These are phyloP conservation scores for Enteromius thamalakanensis DNA, from an alignment of 2,797 vertebrate genomes.

Conservation along the genomic window DNA sequence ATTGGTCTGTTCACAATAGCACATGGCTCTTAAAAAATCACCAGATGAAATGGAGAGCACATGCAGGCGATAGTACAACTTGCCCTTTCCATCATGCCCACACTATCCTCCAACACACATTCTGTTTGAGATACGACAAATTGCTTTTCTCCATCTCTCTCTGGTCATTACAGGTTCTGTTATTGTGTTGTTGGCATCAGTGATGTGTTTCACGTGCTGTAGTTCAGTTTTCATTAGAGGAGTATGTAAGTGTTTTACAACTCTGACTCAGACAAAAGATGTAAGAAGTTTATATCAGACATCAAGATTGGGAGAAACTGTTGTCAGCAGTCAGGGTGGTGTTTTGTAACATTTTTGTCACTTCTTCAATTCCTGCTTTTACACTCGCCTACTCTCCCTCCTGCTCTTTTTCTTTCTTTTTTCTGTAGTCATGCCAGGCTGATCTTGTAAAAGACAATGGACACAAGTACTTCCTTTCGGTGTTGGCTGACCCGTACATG, in stretches of 20 bases:
- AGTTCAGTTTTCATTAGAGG: neutral
- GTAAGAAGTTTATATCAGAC: neutral
- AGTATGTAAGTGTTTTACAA: neutral
- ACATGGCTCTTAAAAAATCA: conserved; percentile 13
- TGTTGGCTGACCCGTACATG: conserved; percentile 96
- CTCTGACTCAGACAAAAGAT: neutral
- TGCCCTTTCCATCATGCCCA: conserved; percentile 15
- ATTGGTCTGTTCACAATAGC: neutral
- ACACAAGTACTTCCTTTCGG: conserved; percentile 98
- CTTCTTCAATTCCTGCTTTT: conserved; percentile 4
- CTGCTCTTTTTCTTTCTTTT: neutral
- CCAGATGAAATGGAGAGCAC: conserved; percentile 10
- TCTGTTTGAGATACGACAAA: conserved; percentile 11
- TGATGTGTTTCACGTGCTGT: neutral
- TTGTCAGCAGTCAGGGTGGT: conserved; percentile 12
- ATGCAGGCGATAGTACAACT: neutral
- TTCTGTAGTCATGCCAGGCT: conserved; percentile 91
- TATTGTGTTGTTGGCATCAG: conserved; percentile 6
- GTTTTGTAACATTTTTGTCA: conserved; percentile 23
- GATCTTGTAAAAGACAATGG: conserved; percentile 98
- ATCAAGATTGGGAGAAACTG: neutral
- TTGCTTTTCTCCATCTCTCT: neutral
- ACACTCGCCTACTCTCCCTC: conserved; percentile 18
- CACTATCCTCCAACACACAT: conserved; percentile 31
- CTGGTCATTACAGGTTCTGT: conserved; percentile 3